These are phyloP conservation scores for Hystrix brachyura DNA, from an alignment of 2,113 vertebrate genomes.

Conservation along the genomic window DNA sequence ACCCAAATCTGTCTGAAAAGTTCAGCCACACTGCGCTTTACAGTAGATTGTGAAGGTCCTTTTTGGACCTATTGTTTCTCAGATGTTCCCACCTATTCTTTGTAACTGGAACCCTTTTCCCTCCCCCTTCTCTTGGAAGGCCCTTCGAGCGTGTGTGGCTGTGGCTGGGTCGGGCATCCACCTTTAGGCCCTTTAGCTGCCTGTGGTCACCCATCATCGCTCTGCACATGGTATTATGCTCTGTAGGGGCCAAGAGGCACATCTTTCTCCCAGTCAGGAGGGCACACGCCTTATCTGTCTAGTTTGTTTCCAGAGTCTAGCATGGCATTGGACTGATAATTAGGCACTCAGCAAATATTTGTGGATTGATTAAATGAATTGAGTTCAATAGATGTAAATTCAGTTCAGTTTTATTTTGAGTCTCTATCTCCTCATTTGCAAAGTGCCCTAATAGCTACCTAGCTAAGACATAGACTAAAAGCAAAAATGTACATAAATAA, in stretches of 20 bases:
- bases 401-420: not conserved
- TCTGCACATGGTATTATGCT: not conserved
- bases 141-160: not conserved
- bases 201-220: not conserved
- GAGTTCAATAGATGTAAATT: not conserved
- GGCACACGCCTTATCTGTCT: not conserved
- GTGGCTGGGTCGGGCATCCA: not conserved
- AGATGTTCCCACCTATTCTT: not conserved
- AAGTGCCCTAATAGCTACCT: not conserved
- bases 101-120: not conserved
- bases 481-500: not conserved
- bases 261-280: not conserved
- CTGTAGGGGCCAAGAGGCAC: accelerated
- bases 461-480: not conserved
- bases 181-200: accelerated
- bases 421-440: not conserved
- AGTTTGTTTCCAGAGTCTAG: not conserved
- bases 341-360: not conserved
- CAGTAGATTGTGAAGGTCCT: not conserved
- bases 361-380: not conserved
- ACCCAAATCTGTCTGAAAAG: not conserved
- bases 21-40: accelerated
- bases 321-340: not conserved
- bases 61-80: not conserved
- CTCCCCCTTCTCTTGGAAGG: not conserved